Base-by-base conservation (phyloP, 1,140 invertebrate species). In the Heliconius congener region DNA sequence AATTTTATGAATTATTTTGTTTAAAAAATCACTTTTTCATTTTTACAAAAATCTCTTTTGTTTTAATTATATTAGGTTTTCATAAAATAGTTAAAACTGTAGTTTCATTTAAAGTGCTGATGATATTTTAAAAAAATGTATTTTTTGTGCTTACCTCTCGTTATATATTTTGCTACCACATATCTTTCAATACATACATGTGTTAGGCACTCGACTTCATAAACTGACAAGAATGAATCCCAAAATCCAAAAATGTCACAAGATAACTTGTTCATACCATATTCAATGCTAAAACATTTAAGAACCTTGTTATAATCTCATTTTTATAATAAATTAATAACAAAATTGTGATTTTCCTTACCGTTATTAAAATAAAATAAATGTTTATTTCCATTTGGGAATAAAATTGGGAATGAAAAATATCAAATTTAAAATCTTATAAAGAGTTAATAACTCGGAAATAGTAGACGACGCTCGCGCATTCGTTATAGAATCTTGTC, bases 181-280 rank as follows among this genome's bases (percentile, higher is more conserved):
- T 91, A 94, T 85, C 93, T 84, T 80, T 94, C 93, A 74, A 94
- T 91, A 74, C 92, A 93, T 11, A 93, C 84, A 73, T 93, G 87
- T 16, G 90, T 92, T 8, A 94, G 84, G 79, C 86, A 86, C 78
- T 93, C 89, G 6, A 94, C 86, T 83, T 94, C 91, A 72, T 90
- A 88, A 8, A 93, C 89, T 27, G 87, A 85, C 66, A 93, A 83
- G 78, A 94, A 90, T 39, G 90, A 91, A 74, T 93, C 87, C 73
- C 91, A 83, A 80, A 93, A 92, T 71, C 85, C 93, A 81, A 87
- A 87, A 79, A 89, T 73, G 76, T 88, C 80, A 77, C 89, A 93
- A 37, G 84, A 87, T 23, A 83, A 77, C 39, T 76, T 79, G 55
- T 83, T 34, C 8, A 23, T 42, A 23, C 23, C 78, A 52, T 73